Conservation (phyloP, 1,140 invertebrate species). For the Aphaenogaster ashmeadi region DNA sequence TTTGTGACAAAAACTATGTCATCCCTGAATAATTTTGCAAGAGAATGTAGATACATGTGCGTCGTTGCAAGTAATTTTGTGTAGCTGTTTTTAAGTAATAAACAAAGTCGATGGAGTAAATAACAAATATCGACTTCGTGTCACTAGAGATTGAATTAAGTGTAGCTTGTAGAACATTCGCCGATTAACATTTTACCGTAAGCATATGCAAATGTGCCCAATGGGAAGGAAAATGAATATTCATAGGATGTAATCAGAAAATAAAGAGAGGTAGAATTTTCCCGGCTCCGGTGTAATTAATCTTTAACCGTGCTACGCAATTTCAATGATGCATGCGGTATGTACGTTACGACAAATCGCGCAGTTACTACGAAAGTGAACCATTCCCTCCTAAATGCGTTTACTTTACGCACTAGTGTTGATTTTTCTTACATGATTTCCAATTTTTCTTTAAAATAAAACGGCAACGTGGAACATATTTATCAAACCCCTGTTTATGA, state of each 20-base stretch:
- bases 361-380: conserved; percentile 18
- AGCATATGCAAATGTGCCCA: conserved; percentile 46
- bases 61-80: background rate
- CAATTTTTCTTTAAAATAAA: background rate
- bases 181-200: conserved; percentile 52
- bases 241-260: conserved; percentile 52
- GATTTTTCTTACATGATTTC: background rate
- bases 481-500: background rate
- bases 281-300: conserved; percentile 40
- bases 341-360: conserved; percentile 30
- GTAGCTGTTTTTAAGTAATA: background rate
- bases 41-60: background rate
- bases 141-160: conserved; percentile 39
- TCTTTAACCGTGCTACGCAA: conserved; percentile 29
- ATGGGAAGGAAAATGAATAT: conserved; percentile 51
- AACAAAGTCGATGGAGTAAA: background rate
- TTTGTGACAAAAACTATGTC: background rate
- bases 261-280: conserved; percentile 36
- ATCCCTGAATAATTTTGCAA: background rate
- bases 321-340: conserved; percentile 33
- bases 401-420: background rate
- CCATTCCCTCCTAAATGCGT: background rate
- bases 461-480: background rate
- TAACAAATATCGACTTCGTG: conserved; percentile 19
- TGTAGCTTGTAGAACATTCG: conserved; percentile 32